Base-by-base conservation (phyloP, 2,888 invertebrate genomes). In the Rhingia rostrata region DNA sequence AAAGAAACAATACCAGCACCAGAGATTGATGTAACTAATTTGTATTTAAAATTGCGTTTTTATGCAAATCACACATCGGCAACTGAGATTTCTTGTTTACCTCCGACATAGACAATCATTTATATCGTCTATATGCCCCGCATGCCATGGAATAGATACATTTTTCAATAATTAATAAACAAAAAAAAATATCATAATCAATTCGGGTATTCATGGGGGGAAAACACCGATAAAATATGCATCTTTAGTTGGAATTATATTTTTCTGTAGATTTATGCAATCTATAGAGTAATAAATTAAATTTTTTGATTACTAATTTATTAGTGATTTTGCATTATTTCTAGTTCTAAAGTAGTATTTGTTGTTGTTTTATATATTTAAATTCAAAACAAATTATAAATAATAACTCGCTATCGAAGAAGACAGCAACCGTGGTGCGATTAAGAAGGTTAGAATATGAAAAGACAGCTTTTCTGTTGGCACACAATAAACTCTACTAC, bases 21-120 rank as follows among this genome's bases (percentile, higher is more conserved):
- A 33, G 75, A 84, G 84, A 84, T 80, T 80, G 60, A 84, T 84
- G 80, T 84, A 80, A 80, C 84, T 70, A 74, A 84, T 84, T 84
- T 75, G 60, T 84, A 75, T 80, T 70, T 63, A 37, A 75, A 75
- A 84, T 84, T 70, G 64, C 70, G 74, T 84, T 84, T 84, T 84
- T 84, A 84, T 84, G 84, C 70, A 80, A 84, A 84, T 84, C 5
- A 54, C 22, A 45, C 10, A 10, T 10, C 32, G 41, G 41, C 58
- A 32, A 32, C n/a, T 12, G 51, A 63, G 60, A 66, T 67, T 73
- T 74, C 63, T 78, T 69, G 67, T 70, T 43, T 70, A 70, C 70
- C 67, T 67, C 74, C 60, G 67, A 22, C 22, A 22, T 22, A 22
- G 22, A 22, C 22, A 22, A 2, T 22, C 67, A 56, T 41, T 6